A percentile compares a stretch with the other conserved stretches of the same genome.
Evolutionary conservation across 2,888 invertebrate genomes (phyloP).

Genomic region (Aproaerema taeniolella): DNA sequence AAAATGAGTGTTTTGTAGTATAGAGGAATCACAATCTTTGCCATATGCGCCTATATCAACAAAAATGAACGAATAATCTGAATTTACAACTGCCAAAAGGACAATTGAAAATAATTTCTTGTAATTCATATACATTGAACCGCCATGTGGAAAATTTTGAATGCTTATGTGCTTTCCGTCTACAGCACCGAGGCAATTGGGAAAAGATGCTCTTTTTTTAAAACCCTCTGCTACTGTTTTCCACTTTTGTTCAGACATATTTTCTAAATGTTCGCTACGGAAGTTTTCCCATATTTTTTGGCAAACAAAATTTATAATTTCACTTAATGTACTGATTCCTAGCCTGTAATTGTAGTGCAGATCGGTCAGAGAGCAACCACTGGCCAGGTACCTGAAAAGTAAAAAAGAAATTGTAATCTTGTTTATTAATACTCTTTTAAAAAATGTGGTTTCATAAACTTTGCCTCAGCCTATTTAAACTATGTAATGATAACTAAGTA

Average conservation of each 20-base stretch:
- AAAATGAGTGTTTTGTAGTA: constrained; percentile 17
- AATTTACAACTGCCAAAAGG: constrained; percentile 19
- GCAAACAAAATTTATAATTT: background rate
- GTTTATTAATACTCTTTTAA: too few relatives aligned
- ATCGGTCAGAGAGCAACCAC: constrained; percentile 14
- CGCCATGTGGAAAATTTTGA: constrained; percentile 19
- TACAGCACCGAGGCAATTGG: constrained; percentile 21
- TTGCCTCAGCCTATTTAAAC: too few relatives aligned
- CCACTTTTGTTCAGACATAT: constrained; percentile 19
- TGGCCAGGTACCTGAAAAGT: constrained; percentile 16
- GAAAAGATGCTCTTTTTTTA: constrained; percentile 24
- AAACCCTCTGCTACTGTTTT: constrained; percentile 23
- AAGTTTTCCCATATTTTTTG: constrained; percentile 17
- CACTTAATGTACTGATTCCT: background rate
- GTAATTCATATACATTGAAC: constrained; percentile 21
- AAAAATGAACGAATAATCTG: constrained; percentile 20
- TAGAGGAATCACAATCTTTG: constrained; percentile 17
- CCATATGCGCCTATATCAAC: constrained; percentile 21
- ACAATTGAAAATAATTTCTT: constrained; percentile 21
- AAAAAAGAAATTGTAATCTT: too few relatives aligned
- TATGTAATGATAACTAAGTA: too few relatives aligned
- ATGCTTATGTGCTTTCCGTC: constrained; percentile 26
- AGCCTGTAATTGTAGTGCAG: constrained; percentile 6
- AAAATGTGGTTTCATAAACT: too few relatives aligned
- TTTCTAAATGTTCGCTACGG: constrained; percentile 4